Base-by-base conservation (phyloP, 2,113 vertebrate species). In the Ciconia maguari region DNA sequence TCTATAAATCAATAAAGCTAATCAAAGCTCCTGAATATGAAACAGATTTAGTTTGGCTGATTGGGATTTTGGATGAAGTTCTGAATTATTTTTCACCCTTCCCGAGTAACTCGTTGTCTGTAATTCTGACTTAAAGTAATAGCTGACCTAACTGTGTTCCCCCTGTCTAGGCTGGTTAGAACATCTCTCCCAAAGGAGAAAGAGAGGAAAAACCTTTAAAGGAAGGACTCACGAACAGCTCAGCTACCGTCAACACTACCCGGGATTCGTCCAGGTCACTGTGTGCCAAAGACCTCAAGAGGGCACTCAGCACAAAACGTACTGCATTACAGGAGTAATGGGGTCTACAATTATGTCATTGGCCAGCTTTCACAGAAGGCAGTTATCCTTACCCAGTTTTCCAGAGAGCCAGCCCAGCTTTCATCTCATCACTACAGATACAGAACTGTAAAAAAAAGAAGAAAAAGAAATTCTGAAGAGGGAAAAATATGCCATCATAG, bases 301-400 rank as follows among this genome's bases (percentile, higher is more conserved):
- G 93, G 94, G 97, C 96, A 95, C 91, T 88, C 91, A 95, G 94
- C 89, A 85, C 95, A 89, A 94, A 74, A 91, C 2, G 22, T 29
- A 61, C 10, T 0, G 30, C 77, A 1, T 2, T 7, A 3, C 25
- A 1, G 25, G 27, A n/a, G 20, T 1, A 4, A 55, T 17, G 2
- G 16, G 55, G 34, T 61, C 20, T 7, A 9, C 8, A 6, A 1
- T 2, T 12, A 3, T 6, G 36, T 16, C 68, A 26, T 0, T 22
- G 29, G n/a, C 8, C 68, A 18, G 8, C 44, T 55, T 57, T 21
- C 38, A 52, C 36, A 42, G 49, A 32, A 64, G 20, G 26, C 34
- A 46, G 44, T 34, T 64, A 19, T 9, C 41, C 64, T 41, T 9
- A 24, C 66, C 10, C 52, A 7, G 62, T 26, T 30, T 15, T 61